Percentiles rank a stretch among this genome's conserved stretches.
These are phyloP conservation scores for Bradypus variegatus DNA, from an alignment of 2,797 vertebrate species.

Conservation along the genomic window DNA sequence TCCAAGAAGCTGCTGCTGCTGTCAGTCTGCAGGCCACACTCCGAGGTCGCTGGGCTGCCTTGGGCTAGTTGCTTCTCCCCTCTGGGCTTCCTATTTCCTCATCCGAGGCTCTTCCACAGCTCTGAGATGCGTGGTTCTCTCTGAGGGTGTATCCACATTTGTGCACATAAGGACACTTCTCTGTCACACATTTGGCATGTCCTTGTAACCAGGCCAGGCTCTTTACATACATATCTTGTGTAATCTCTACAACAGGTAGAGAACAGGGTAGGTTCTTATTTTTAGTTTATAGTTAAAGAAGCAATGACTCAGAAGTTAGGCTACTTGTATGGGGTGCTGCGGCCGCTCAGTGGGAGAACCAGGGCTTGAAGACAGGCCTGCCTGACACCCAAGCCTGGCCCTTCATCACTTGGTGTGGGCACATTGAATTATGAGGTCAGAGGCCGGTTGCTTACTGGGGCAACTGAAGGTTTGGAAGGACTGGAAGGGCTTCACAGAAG, in stretches of 20 bases:
- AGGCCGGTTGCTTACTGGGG: background rate
- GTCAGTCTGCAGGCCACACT: background rate
- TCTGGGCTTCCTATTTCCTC: background rate
- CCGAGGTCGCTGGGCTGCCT: background rate
- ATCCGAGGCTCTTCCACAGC: background rate
- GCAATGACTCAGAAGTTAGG: background rate
- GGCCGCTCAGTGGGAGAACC: background rate
- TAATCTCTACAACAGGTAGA: background rate
- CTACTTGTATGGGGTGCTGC: background rate
- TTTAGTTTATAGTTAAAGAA: background rate
- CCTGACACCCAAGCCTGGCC: background rate
- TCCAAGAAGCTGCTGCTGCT: background rate
- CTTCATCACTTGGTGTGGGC: background rate
- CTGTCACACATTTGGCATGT: fast-evolving
- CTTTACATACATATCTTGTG: fast-evolving
- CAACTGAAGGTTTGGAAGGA: background rate
- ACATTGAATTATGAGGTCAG: background rate
- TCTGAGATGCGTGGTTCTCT: background rate
- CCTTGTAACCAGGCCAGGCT: background rate
- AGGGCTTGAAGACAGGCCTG: background rate
- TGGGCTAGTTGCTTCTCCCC: background rate
- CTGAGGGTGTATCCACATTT: fast-evolving
- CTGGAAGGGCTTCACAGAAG: background rate
- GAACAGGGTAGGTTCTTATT: background rate
- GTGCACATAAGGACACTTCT: fast-evolving